Base-by-base conservation (phyloP, 2,113 vertebrate genomes). In the Gulo gulo region DNA sequence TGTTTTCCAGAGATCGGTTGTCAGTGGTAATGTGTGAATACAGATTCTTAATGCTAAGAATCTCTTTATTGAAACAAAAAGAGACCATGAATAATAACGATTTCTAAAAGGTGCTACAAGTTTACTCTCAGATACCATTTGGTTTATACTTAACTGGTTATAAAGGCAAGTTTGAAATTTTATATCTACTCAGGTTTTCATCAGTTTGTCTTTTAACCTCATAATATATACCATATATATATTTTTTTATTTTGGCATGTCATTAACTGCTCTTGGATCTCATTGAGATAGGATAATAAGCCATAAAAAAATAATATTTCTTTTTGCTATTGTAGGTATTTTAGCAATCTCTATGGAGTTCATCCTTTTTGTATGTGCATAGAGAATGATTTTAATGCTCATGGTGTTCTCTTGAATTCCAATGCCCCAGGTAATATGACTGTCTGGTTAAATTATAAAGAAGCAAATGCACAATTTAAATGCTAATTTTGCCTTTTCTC, bases 351-450 rank as follows among this genome's bases (percentile, higher is more conserved):
- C 55, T 98, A 95, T 4, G 97, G 98, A 31, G 97, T 98, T 96
- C 97, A 98, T 59, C 97, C 93, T 76, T 98, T 98, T 97, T 98
- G 97, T 31, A 92, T 97, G 89, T 98, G 98, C 0, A 87, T 96
- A 81, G 98, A 98, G 96, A 55, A 74, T 14, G 97, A 98, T 31
- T 95, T 94, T 85, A 98, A 94, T 0, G 69, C 96, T 55, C 97
- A 98, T 0, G 97, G 98, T 52, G 94, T 98, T 96, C 97, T 99
- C 39, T 95, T 98, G 86, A 98, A 98, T 95, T 96, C 98, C 73
- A 98, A 93, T 89, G 97, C 97, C 15, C 98, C 98, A 98, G 98
- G 97, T 98, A 97, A 95, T 81, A 57, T 73, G 26, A 71, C 91
- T 81, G 79, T 84, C 76, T 65, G 42, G 67, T 84, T 85, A 88